phyloP scores from a whole-genome alignment of 92 coral and sea anemone species.

The Scolanthus callimorphus region DNA sequence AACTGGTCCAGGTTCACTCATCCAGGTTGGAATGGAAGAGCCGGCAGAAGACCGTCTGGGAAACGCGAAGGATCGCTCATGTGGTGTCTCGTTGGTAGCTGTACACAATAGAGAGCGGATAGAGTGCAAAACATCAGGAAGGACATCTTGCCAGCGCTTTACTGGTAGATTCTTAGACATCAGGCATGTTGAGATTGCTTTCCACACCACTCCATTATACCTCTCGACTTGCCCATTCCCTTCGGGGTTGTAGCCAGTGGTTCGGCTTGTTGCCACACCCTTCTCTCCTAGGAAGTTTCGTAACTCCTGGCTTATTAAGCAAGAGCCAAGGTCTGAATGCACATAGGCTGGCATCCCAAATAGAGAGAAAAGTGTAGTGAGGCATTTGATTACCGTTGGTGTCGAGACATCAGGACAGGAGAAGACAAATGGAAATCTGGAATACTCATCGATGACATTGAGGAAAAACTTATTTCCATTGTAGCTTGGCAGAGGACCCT shows the following conservation, averaged over 20 bases:
- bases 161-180: conserved; percentile 51
- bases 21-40: no score
- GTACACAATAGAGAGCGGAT: conserved; percentile 52
- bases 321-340: conserved; percentile 18
- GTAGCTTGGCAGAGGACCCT: conserved; percentile 36
- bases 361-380: conserved; percentile 29
- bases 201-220: no score
- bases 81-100: conserved; percentile 59
- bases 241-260: conserved; percentile 49
- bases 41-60: no score
- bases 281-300: conserved; percentile 17
- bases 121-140: conserved; percentile 51
- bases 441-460: no score
- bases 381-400: conserved; percentile 3
- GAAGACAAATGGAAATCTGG: no score
- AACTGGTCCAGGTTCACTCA: conserved; percentile 39
- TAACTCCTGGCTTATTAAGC: conserved; percentile 41
- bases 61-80: conserved; percentile 55
- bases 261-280: conserved; percentile 39
- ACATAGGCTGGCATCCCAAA: conserved; percentile 44
- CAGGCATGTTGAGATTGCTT: conserved; percentile 27
- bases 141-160: conserved; percentile 54
- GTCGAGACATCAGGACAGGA: no score
- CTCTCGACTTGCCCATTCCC: conserved; percentile 61
- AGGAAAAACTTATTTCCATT: conserved; percentile 27